These are phyloP conservation scores for Argentina silus DNA, from an alignment of 2,797 vertebrate genomes.

Conservation along the genomic window DNA sequence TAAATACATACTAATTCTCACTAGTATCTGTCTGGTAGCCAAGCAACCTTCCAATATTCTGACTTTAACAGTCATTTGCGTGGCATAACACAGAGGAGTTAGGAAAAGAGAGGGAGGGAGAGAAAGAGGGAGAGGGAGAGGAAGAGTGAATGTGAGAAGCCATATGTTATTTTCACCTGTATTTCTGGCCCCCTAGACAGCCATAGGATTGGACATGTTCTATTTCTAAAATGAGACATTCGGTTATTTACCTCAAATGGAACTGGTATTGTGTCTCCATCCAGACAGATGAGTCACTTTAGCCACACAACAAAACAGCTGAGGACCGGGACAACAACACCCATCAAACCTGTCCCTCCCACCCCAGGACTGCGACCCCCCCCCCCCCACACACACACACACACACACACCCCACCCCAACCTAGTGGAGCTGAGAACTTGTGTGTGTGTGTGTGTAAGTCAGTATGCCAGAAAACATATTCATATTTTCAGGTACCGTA, in stretches of 20 bases:
- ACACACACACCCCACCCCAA: too few species aligned
- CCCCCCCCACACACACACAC: too few species aligned
- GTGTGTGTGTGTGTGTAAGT: not conserved
- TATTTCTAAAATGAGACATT: not conserved
- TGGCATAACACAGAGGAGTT: too few species aligned
- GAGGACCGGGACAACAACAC: not conserved
- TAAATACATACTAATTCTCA: too few species aligned
- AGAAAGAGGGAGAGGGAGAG: not conserved
- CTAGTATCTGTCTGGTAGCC: too few species aligned
- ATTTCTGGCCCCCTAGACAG: too few species aligned
- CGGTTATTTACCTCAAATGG: not conserved
- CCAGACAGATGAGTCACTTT: not conserved
- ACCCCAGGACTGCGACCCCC: not conserved
- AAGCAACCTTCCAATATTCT: too few species aligned
- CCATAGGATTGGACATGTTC: too few species aligned
- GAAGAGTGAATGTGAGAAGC: not conserved
- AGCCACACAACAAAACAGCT: not conserved
- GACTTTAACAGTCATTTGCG: too few species aligned
- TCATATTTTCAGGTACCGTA: conserved; percentile 32
- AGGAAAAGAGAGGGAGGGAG: not conserved
- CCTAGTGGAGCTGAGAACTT: not conserved
- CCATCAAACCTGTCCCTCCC: not conserved
- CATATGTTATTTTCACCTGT: not conserved
- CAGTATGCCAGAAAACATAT: conserved; percentile 1
- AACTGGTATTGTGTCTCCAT: not conserved